phyloP scores from a whole-genome alignment of 2,888 invertebrate species.

The Chironomus tentans region DNA sequence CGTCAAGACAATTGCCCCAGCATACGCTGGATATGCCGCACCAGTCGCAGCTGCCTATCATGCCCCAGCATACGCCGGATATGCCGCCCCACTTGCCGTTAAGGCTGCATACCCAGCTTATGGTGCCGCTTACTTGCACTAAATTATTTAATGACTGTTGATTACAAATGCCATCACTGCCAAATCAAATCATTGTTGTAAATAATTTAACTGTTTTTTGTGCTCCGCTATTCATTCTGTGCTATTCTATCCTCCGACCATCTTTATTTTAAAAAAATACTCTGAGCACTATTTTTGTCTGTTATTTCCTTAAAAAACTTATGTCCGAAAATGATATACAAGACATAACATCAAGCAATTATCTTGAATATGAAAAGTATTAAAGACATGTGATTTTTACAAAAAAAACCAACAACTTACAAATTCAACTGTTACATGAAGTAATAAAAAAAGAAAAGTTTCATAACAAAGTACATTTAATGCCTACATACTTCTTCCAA shows the following conservation, averaged over 20 bases:
- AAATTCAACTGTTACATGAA: slow-evolving; percentile 19
- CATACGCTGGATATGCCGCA: neutral
- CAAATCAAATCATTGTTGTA: neutral
- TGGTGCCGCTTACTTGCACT: slow-evolving; percentile 2
- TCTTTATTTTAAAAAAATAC: neutral
- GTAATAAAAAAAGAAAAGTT: neutral
- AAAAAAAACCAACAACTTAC: neutral
- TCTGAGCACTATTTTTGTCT: neutral
- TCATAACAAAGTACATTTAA: neutral
- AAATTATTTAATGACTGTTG: neutral
- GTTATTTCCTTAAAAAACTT: neutral
- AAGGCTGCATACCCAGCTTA: slow-evolving; percentile 1
- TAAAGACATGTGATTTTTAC: slow-evolving; percentile 17
- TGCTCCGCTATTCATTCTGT: too few species aligned
- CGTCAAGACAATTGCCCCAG: neutral
- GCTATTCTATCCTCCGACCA: too few species aligned
- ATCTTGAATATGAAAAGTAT: slow-evolving; percentile 15
- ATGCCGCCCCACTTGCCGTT: neutral
- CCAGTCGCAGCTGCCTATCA: neutral
- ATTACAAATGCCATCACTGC: neutral
- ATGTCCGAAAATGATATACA: neutral
- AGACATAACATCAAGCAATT: neutral
- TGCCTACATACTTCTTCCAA: neutral
- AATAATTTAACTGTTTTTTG: neutral
- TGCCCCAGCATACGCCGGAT: too few species aligned